Base-by-base conservation (phyloP, 1,140 invertebrate species). In the Episyrphus balteatus region DNA sequence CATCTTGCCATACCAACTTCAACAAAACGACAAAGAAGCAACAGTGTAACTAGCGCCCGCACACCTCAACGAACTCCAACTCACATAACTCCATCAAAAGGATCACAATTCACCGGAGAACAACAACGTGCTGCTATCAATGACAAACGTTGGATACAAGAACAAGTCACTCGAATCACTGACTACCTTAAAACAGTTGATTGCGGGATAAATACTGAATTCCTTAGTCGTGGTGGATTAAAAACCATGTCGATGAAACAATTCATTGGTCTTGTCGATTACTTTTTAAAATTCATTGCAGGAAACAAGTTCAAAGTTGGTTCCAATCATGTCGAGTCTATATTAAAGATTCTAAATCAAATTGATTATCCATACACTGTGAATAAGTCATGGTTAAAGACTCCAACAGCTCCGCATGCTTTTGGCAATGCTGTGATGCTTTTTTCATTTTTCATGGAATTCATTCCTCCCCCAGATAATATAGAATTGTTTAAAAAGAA, bases 121-220 rank as follows among this genome's bases (percentile, higher is more conserved):
- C 48, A 51, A 31, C 50, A 51, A 15, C 59, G 61, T 10, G 32
- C 17, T 2, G 33, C 45, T 5, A 14, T 17, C 26, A 54, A 55
- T 11, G 63, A 66, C 18, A 66, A 66, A 36, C 63, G 56, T 31
- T 66, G 62, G 62, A 56, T 66, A 18, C 54, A 61, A 17, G 63
- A 64, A 40, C 52, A 56, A n/a, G 37, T 56, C 0, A 57, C 57
- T 34, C 47, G 50, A 5, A 57, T 66, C 5, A 52, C 52, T 5
- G 63, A 63, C 7, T 56, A 61, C 42, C 44, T 66, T 9, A 33
- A 55, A 6, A 42, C 46, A 37, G 50, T 54, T 6, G 36, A 38
- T 14, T 14, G 36, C 36, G n/a, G n/a, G 3, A 14, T 14, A 38
- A 14, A 14, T 14, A 38, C 36, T 17, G 17, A 38, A n/a, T 14